Evolutionary conservation across 2,113 vertebrate genomes (phyloP).

Genomic region (Ondatra zibethicus): DNA sequence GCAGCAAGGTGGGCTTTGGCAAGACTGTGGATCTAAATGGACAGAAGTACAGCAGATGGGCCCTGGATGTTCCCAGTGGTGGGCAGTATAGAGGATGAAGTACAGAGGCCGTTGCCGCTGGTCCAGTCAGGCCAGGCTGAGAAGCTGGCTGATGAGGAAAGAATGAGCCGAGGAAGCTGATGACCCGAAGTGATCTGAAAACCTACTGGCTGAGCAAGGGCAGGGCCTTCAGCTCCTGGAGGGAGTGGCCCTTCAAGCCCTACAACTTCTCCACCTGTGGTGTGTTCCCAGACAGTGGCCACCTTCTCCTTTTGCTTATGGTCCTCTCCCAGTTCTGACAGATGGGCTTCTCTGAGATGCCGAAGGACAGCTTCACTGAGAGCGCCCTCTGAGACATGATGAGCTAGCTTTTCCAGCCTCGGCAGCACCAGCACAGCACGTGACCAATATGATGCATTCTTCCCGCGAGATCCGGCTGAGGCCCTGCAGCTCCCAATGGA

Average conservation of each 20-base stretch:
- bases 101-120: constrained; percentile 88
- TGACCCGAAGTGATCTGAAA: constrained; percentile 92
- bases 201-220: constrained; percentile 95
- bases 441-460: constrained; percentile 97
- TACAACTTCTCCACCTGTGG: constrained; percentile 95
- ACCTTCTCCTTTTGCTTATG: constrained; percentile 95
- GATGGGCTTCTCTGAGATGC: constrained; percentile 98
- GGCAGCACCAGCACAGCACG: constrained; percentile 95
- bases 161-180: constrained; percentile 93
- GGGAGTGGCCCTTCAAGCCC: constrained; percentile 91
- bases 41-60: constrained; percentile 89
- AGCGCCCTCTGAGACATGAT: constrained; percentile 98
- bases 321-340: constrained; percentile 96
- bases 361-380: constrained; percentile 95
- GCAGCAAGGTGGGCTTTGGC: constrained; percentile 95
- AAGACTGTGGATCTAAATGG: constrained; percentile 95
- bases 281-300: constrained; percentile 90
- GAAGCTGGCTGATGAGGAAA: constrained; percentile 90
- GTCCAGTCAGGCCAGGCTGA: constrained; percentile 83
- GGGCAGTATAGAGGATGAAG: constrained; percentile 89
- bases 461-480: constrained; percentile 91
- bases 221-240: constrained; percentile 94
- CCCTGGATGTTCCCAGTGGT: constrained; percentile 90
- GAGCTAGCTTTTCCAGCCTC: constrained; percentile 95
- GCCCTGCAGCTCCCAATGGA: constrained; percentile 90